These are phyloP conservation scores for Allobates femoralis DNA, from an alignment of 2,797 vertebrate genomes.

Conservation along the genomic window DNA sequence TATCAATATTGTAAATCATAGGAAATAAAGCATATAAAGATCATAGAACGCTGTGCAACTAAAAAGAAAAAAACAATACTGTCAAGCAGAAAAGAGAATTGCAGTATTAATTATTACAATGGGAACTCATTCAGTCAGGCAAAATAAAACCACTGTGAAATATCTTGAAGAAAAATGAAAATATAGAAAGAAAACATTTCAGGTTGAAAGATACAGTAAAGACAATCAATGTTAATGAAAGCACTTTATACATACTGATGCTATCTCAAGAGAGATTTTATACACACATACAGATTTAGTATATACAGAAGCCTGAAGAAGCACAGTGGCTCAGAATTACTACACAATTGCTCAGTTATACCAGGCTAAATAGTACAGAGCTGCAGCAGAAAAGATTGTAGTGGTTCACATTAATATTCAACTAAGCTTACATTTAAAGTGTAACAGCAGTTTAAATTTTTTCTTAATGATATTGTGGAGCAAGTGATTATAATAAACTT, in stretches of 20 bases:
- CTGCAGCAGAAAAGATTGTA: conserved; percentile 15
- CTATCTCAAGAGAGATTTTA: conserved; percentile 26
- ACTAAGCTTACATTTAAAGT: conserved; percentile 43
- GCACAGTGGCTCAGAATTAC: conserved; percentile 29
- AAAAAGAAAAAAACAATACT: conserved; percentile 7
- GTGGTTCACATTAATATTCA: conserved; percentile 42
- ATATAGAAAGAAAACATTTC: conserved; percentile 36
- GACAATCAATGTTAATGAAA: conserved; percentile 72
- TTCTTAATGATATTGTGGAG: too few relatives aligned
- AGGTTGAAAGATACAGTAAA: conserved; percentile 64
- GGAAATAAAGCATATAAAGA: conserved; percentile 2
- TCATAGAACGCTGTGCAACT: conserved; percentile 40
- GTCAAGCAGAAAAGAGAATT: conserved; percentile 26
- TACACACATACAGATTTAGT: conserved; percentile 25
- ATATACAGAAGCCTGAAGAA: conserved; percentile 17
- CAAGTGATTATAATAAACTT: too few relatives aligned
- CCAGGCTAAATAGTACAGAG: conserved; percentile 4
- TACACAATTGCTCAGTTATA: conserved; percentile 31
- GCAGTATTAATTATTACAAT: conserved; percentile 50
- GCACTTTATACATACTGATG: conserved; percentile 65
- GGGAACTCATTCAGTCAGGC: conserved; percentile 26
- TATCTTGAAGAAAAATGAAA: conserved; percentile 41
- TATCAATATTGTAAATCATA: conserved; percentile 37
- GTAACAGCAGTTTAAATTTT: too few relatives aligned
- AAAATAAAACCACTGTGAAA: conserved; percentile 61